A percentile compares a stretch with the other conserved stretches of the same genome.
Evolutionary conservation across 2,113 vertebrate species (phyloP).

Genomic region (Prietella phreatophila): DNA sequence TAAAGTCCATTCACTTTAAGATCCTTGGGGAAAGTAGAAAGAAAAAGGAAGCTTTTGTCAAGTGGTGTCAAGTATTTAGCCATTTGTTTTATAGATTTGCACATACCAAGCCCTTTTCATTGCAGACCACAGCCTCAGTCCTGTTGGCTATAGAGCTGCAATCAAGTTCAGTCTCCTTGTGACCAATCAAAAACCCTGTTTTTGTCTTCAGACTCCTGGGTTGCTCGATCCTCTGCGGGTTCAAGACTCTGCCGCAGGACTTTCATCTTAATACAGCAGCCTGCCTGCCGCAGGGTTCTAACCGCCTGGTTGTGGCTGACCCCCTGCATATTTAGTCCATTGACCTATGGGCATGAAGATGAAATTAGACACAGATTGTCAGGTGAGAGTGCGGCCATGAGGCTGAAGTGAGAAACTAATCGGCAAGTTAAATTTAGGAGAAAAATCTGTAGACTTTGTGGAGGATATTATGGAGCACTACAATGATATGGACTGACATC

Average conservation of each 20-base stretch:
- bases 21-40: background rate
- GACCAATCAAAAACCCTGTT: background rate
- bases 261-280: conserved; percentile 71
- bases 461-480: background rate
- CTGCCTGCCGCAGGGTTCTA: conserved; percentile 68
- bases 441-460: background rate
- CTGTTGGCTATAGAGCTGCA: conserved; percentile 48
- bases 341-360: conserved; percentile 65
- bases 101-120: conserved; percentile 66
- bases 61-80: background rate
- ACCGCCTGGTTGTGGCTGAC: conserved; percentile 71
- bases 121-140: conserved; percentile 64
- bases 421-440: background rate
- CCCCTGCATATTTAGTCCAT: conserved; percentile 67
- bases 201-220: conserved; percentile 17
- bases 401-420: background rate
- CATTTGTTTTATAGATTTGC: background rate
- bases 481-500: background rate
- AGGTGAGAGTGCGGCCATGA: background rate
- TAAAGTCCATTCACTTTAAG: background rate
- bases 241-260: conserved; percentile 64
- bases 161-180: conserved; percentile 39
- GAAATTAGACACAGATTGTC: conserved; percentile 28
- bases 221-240: conserved; percentile 1
- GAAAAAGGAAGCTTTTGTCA: background rate